Evolutionary conservation across 2,113 vertebrate species (phyloP), one percentile per base, ranked within the genome.

Genomic region (Albula glossodonta): DNA sequence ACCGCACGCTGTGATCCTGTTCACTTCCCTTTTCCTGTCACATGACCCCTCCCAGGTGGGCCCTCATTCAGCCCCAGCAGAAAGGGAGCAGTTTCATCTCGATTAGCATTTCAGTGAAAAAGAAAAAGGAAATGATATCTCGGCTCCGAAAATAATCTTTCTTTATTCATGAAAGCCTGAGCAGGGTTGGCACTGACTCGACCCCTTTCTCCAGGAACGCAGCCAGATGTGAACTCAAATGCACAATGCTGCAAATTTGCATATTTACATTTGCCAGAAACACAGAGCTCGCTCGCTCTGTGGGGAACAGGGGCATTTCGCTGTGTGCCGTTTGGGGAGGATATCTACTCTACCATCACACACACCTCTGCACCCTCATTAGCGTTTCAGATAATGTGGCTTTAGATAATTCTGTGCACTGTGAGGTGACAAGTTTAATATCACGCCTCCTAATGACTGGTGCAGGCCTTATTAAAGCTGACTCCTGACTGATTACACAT

Each of bases 201-300:
- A 88, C 89, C 90, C 89, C 89, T 84, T 89, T 86, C 84, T 88
- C 89, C 80, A 31, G 91, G 91, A 74, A 95, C 86, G 82, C 87
- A 52, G 87, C 90, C 93, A 94, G 92, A 94, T 94, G 93, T 93
- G 94, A 41, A 92, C 89, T 93, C 91, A 93, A 92, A 91, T 93
- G 92, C 91, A 91, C 89, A 92, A 93, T 91, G 83, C 86, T 57
- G 87, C 19, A 79, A 89, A 94, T 93, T 93, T 93, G 90, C 92
- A 92, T 94, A 70, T 86, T 91, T 80, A 88, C 60, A 88, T 89
- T 41, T 41, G 85, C n/a, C 57, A 85, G 22, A 82, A 63, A n/a
- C 11, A n/a, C 31, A 86, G 80, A 53, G 13, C 84, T 41, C 74
- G 74, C 31, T 25, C 74, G 78, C 31, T 25, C n/a, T 31, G 70